These are phyloP conservation scores for Parelbella ahira DNA, from an alignment of 2,888 invertebrate species.

Conservation along the genomic window DNA sequence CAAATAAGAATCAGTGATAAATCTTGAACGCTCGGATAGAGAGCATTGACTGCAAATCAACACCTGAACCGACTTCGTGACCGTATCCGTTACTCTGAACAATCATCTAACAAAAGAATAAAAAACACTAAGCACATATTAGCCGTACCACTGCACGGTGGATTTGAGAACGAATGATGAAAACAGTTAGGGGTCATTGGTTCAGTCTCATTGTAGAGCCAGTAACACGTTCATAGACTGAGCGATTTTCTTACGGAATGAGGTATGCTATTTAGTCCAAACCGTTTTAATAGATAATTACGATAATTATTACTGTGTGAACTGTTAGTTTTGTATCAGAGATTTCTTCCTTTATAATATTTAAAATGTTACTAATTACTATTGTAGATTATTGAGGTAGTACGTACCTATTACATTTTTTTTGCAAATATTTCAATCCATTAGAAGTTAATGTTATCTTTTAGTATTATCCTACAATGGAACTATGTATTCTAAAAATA, in stretches of 20 bases:
- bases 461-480: no score
- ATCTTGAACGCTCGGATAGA: not conserved
- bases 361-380: no score
- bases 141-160: slow-evolving; percentile 38
- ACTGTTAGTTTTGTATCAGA: no score
- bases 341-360: no score
- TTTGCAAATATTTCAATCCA: no score
- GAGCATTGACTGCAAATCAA: slow-evolving; percentile 13
- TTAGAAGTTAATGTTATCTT: no score
- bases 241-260: slow-evolving; percentile 4
- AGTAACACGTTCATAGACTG: slow-evolving; percentile 1
- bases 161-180: slow-evolving; percentile 37
- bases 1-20: not conserved
- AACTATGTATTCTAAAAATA: no score
- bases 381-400: no score
- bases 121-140: slow-evolving; percentile 11
- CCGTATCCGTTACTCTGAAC: slow-evolving; percentile 17
- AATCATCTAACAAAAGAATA: slow-evolving; percentile 11
- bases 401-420: no score
- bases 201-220: slow-evolving; percentile 5
- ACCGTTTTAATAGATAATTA: no score
- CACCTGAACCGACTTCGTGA: slow-evolving; percentile 13
- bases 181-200: slow-evolving; percentile 40
- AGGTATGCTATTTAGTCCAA: no score
- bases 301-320: no score